A percentile compares a stretch with the other conserved stretches of the same genome.
Conservation (phyloP, 2,888 invertebrate genomes). For the Phyto melanocephala region DNA sequence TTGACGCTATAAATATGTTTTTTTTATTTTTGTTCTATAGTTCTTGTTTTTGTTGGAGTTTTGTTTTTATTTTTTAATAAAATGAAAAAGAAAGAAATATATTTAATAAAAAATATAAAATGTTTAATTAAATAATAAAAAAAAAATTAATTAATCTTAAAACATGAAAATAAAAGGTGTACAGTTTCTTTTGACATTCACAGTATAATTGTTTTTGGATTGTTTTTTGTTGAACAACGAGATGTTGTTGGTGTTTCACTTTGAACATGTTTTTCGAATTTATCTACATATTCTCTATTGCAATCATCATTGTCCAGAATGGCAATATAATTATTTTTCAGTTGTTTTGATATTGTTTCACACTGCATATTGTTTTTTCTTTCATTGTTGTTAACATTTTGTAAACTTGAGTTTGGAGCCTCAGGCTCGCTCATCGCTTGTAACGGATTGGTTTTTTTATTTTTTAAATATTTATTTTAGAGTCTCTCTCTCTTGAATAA, state of each 20-base stretch:
- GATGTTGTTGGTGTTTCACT: not conserved
- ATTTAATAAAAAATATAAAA: too few relatives aligned
- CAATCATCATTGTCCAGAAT: not conserved
- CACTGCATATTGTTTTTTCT: not conserved
- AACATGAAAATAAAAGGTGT: too few relatives aligned
- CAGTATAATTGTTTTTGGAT: not conserved
- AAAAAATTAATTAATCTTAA: too few relatives aligned
- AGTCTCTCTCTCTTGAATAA: not conserved
- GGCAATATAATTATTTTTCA: not conserved
- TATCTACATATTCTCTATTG: not conserved
- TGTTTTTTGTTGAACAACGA: too few relatives aligned
- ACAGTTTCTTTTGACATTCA: too few relatives aligned
- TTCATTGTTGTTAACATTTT: not conserved
- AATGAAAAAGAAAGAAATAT: too few relatives aligned
- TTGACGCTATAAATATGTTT: too few relatives aligned
- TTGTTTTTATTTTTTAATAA: too few relatives aligned
- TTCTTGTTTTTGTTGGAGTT: too few relatives aligned
- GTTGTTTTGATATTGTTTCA: not conserved
- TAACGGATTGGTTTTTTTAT: not conserved
- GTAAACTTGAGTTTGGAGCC: too few relatives aligned
- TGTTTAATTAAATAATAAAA: too few relatives aligned
- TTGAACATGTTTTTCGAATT: slow-evolving; percentile 5
- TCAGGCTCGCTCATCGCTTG: not conserved
- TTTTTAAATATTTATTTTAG: not conserved
- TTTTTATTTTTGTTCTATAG: too few relatives aligned